Evolutionary conservation across 2,797 vertebrate species (phyloP), one percentile per base, ranked within the genome.

Genomic region (Schizothorax lantsangensis): DNA sequence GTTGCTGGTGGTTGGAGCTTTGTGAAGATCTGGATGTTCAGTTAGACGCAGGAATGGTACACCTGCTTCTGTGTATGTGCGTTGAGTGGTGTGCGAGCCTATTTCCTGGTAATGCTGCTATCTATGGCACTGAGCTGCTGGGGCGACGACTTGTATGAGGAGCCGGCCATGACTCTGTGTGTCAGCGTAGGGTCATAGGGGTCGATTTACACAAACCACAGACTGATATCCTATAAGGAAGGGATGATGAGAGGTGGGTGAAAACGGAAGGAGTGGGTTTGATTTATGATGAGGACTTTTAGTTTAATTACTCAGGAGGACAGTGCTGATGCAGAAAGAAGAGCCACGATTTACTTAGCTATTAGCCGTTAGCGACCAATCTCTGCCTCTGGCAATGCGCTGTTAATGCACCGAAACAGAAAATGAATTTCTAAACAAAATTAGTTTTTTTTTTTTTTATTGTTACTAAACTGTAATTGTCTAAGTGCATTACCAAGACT

Each of bases 231-330:
- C 54, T 77, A 85, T 78, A 91, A 91, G 86, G 86, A 87, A 89
- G 86, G 57, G 89, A 84, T 87, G 73, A 86, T 75, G 68, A 77
- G 81, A 88, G 88, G 87, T 75, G 83, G 85, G 85, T 84, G 68
- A 88, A 86, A 89, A 57, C n/a, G 59, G 74, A 77, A 81, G 79
- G 79, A 79, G 74, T 90, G 84, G 89, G 92, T 73, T 81, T 95
- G 95, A 96, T 95, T 96, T 95, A 95, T 94, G 93, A 92, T 88
- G 88, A 90, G 91, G 93, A 95, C 94, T 95, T 95, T 95, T 94
- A 94, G 93, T 95, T 95, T 95, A 95, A 96, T 95, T 95, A 95
- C 92, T 92, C 92, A 89, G 59, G 92, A 88, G 89, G 91, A 88
- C 86, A 92, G 89, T 88, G 89, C 90, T 92, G 92, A 92, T 90